phyloP scores from a whole-genome alignment of 2,888 invertebrate genomes.

The Dioctria linearis region DNA sequence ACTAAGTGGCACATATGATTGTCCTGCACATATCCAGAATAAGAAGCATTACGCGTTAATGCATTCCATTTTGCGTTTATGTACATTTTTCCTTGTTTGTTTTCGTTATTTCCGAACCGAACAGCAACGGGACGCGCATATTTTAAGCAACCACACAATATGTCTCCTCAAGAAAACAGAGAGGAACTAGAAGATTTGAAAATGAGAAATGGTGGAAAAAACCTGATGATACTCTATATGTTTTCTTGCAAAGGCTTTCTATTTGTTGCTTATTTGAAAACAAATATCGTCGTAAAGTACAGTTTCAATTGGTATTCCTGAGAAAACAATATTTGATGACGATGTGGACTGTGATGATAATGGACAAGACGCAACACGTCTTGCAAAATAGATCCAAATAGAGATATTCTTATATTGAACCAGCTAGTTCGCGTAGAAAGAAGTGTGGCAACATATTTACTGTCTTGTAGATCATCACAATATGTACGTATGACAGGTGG shows the following conservation, averaged over 20 bases:
- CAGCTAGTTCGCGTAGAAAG: constrained; percentile 34
- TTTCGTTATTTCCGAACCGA: constrained; percentile 45
- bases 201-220: constrained; percentile 50
- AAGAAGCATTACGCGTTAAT: constrained; percentile 56
- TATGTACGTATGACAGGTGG: constrained; percentile 22
- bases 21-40: constrained; percentile 30
- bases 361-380: constrained; percentile 4
- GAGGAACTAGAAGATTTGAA: constrained; percentile 3
- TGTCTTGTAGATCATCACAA: constrained; percentile 50
- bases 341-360: constrained; percentile 26
- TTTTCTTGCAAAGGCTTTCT: constrained; percentile 51
- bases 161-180: constrained; percentile 14
- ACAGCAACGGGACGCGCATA: constrained; percentile 44
- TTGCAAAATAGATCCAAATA: constrained; percentile 9
- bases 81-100: constrained; percentile 52
- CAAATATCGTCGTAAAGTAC: constrained; percentile 57
- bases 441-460: constrained; percentile 56
- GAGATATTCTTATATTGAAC: constrained; percentile 36
- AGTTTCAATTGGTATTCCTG: constrained; percentile 58
- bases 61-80: constrained; percentile 57
- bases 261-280: constrained; percentile 51
- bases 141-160: constrained; percentile 36
- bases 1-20: constrained; percentile 57
- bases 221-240: constrained; percentile 57
- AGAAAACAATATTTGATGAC: constrained; percentile 55